Evolutionary conservation across 2,797 vertebrate species (phyloP).

Genomic region (Lutjanus argentimaculatus): DNA sequence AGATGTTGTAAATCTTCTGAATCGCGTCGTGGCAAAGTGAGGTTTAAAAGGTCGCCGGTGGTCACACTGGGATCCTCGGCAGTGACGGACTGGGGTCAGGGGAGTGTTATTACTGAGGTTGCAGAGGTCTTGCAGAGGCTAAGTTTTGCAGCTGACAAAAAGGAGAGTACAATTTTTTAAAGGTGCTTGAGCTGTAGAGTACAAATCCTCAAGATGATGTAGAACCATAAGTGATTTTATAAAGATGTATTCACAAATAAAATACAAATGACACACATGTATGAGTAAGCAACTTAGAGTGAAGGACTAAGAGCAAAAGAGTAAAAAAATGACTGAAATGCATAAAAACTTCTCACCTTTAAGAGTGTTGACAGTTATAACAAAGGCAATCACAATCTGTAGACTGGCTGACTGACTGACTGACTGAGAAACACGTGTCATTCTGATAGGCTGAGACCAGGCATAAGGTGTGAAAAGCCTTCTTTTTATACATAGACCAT

Average conservation of each 20-base stretch:
- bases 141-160: conserved; percentile 21
- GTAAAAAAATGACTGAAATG: neutral
- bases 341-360: conserved; percentile 1
- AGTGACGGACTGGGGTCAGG: conserved; percentile 40
- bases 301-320: neutral
- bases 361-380: conserved; percentile 32
- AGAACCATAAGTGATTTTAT: neutral
- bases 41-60: conserved; percentile 67
- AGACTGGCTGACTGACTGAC: conserved; percentile 29
- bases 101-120: conserved; percentile 51
- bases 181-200: conserved; percentile 1
- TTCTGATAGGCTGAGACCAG: conserved; percentile 38
- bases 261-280: neutral
- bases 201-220: neutral
- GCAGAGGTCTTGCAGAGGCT: conserved; percentile 26
- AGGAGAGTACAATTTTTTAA: neutral
- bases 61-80: conserved; percentile 43
- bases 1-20: conserved; percentile 75
- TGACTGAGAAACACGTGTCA: conserved; percentile 24
- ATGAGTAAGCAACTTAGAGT: conserved; percentile 12
- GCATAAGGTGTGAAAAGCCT: conserved; percentile 32
- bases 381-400: conserved; percentile 39
- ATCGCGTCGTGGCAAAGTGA: conserved; percentile 49
- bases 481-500: conserved; percentile 6
- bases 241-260: neutral